Conservation (phyloP, 2,113 vertebrate genomes). For the Uria aalge region DNA sequence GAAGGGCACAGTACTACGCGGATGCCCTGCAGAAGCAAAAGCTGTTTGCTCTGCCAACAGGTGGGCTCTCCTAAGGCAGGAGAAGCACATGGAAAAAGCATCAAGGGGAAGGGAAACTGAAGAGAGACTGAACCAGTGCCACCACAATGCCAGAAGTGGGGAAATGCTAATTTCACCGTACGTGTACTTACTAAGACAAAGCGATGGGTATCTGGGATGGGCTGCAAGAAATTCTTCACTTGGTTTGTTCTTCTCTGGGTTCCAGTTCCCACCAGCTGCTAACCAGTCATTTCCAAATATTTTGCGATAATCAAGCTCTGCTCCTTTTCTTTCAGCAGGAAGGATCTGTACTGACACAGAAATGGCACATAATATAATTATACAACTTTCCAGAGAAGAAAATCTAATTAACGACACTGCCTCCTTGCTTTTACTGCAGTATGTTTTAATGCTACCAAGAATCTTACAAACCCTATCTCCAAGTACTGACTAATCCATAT, state of each 20-base stretch:
- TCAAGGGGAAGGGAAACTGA: neutral
- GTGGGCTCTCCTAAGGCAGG: neutral
- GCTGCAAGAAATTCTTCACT: conserved; percentile 75
- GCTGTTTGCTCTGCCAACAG: accelerated
- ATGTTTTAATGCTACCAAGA: neutral
- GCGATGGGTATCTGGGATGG: conserved; percentile 83
- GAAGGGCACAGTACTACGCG: neutral
- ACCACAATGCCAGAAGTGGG: neutral
- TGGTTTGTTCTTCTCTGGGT: conserved; percentile 71
- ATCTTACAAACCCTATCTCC: neutral
- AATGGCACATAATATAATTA: neutral
- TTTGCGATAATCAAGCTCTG: conserved; percentile 93
- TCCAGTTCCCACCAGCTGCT: conserved; percentile 79
- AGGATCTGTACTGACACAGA: conserved; percentile 72
- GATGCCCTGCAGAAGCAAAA: neutral
- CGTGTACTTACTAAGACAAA: conserved; percentile 84
- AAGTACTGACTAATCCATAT: neutral
- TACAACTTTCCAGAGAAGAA: neutral
- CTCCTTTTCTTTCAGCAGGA: conserved; percentile 82
- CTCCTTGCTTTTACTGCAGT: neutral
- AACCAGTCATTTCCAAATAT: conserved; percentile 89
- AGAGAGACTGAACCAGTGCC: neutral
- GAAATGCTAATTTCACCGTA: neutral
- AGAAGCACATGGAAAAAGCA: neutral
- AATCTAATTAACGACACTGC: neutral